Conservation (phyloP, 2,888 invertebrate genomes). For the Erebia aethiops region DNA sequence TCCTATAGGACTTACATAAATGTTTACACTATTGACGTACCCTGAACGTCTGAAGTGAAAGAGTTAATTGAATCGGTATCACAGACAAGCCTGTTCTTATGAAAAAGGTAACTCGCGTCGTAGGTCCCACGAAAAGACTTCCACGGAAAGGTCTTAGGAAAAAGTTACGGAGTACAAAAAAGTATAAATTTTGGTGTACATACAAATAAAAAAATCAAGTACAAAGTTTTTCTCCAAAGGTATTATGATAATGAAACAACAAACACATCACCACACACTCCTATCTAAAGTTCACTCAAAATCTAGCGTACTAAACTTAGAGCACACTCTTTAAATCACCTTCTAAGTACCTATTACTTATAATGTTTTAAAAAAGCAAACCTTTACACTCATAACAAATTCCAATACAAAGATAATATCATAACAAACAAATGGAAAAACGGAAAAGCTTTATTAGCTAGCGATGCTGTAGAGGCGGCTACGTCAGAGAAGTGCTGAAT, state of each 20-base stretch:
- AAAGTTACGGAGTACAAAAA: no score
- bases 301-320: background rate
- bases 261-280: background rate
- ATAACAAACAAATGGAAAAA: background rate
- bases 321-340: background rate
- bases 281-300: background rate
- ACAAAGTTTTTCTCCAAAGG: background rate
- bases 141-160: no score
- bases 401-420: background rate
- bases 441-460: background rate
- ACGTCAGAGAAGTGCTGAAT: constrained; percentile 59
- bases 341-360: background rate
- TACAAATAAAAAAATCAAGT: background rate
- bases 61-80: background rate
- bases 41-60: no score
- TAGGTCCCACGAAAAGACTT: background rate
- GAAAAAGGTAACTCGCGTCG: background rate
- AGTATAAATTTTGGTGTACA: background rate
- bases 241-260: background rate
- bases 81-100: background rate
- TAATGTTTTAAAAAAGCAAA: constrained; percentile 9
- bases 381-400: constrained; percentile 3
- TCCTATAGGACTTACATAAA: background rate
- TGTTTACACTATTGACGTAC: background rate
- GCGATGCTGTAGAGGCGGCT: constrained; percentile 38